Base-by-base conservation (phyloP, 1,140 invertebrate genomes). In the Aphaenogaster floridana region DNA sequence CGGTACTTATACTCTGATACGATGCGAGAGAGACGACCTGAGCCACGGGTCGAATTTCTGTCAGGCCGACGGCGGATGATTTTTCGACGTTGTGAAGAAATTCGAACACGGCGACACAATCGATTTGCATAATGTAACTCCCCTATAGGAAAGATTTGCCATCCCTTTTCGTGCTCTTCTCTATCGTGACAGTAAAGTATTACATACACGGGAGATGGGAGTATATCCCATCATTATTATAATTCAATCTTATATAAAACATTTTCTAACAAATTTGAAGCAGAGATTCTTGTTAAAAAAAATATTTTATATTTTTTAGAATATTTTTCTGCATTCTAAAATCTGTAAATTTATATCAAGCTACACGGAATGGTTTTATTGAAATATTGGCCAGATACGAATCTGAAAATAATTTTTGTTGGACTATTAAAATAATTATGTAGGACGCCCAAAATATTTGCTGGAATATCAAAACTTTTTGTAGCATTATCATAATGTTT, bases 81-180 rank as follows among this genome's bases (percentile, higher is more conserved):
- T 83, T 83, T 83, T 83, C 42, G 74, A 83, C n/a, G 11, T 54
- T 59, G 52, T 17, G 64, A 28, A 48, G 34, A 59, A 83, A 74
- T 21, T 6, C 36, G 50, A 54, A 59, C 66, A 45, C 7, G 50
- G 63, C 63, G 63, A 72, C 39, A 72, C 39, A 54, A 71, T 59
- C 50, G 28, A 83, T 83, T 83, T 83, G 80, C 68, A 83, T 83
- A 83, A 83, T 83, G 79, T 52, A 48, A 15, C 66, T 72, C 17
- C 9, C 13, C 36, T 11, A 3, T 48, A 39, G 57, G 2, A 74
- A 54, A 36, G 17, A 48, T 68, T 69, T 8, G 63, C 36, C 15
- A 15, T 69, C 28, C 17, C 54, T 61, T 74, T 83, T 83, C 54
- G 4, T 21, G 21, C 28, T 59, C 3, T 9, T 72, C 13, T 17